A percentile compares a stretch with the other conserved stretches of the same genome.
These are phyloP conservation scores for Poecilia wingei DNA, from an alignment of 2,797 vertebrate genomes.

Conservation along the genomic window DNA sequence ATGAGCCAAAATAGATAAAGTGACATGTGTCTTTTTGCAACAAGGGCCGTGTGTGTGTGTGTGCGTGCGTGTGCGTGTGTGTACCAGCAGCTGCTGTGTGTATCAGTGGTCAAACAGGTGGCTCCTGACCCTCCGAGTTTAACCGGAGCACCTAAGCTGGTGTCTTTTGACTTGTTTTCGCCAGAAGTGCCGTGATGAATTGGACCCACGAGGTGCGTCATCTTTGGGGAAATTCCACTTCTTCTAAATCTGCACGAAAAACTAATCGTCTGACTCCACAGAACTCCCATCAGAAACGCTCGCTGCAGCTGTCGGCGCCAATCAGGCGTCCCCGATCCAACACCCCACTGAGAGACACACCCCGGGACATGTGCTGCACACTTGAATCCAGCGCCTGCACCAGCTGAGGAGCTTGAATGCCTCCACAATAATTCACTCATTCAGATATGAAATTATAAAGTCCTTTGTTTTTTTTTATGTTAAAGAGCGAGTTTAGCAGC, in stretches of 20 bases:
- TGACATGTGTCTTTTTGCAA: constrained; percentile 2
- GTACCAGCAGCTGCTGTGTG: constrained; percentile 68
- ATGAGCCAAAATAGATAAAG: neutral
- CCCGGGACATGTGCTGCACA: constrained; percentile 60
- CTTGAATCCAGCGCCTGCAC: constrained; percentile 22
- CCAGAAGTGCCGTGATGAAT: constrained; percentile 19
- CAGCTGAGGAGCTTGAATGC: constrained; percentile 65
- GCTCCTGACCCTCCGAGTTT: constrained; percentile 37
- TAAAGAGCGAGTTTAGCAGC: neutral
- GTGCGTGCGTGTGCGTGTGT: constrained; percentile 10
- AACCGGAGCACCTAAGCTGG: constrained; percentile 23
- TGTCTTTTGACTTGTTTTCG: neutral
- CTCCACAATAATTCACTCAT: constrained; percentile 35
- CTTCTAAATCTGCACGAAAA: neutral
- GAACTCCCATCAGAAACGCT: neutral
- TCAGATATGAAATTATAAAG: constrained; percentile 38
- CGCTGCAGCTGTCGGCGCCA: constrained; percentile 60
- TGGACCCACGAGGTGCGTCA: constrained; percentile 8
- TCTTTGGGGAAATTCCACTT: neutral
- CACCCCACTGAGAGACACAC: constrained; percentile 57
- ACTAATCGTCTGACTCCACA: neutral
- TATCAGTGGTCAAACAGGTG: constrained; percentile 75
- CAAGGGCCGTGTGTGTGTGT: constrained; percentile 33
- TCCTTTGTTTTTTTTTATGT: neutral
- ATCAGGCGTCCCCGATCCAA: constrained; percentile 26